Conservation (phyloP, 1,140 invertebrate genomes). For the Bombus confusus region DNA sequence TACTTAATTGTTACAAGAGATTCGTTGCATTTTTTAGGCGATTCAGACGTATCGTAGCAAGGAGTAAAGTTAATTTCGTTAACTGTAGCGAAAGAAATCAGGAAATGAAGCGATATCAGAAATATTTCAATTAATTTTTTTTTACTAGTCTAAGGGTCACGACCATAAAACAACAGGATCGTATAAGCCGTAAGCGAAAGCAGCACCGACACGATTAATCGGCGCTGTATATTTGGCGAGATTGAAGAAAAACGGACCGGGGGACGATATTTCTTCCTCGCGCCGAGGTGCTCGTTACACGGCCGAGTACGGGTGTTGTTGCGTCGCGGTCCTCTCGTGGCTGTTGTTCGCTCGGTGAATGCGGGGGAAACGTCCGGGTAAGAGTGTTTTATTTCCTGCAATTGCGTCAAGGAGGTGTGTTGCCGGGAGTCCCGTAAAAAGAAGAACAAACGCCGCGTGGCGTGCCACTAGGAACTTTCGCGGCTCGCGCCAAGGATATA, state of each 20-base stretch:
- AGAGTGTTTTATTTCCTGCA: constrained; percentile 67
- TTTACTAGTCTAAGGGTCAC: background rate
- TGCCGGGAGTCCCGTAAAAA: constrained; percentile 47
- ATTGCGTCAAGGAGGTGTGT: constrained; percentile 69
- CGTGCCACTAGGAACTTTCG: constrained; percentile 59
- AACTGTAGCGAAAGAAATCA: too few relatives aligned
- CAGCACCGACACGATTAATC: background rate
- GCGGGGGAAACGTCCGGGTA: constrained; percentile 45
- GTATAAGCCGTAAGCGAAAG: too few relatives aligned
- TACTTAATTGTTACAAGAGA: too few relatives aligned
- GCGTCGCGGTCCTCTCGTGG: constrained; percentile 17
- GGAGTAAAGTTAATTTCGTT: too few relatives aligned
- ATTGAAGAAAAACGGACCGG: background rate
- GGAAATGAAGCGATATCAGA: too few relatives aligned
- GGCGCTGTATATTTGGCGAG: background rate
- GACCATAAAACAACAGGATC: background rate
- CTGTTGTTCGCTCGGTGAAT: constrained; percentile 35
- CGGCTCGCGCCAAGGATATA: constrained; percentile 63
- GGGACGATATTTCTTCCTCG: constrained; percentile 31
- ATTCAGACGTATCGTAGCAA: too few relatives aligned
- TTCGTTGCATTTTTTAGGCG: too few relatives aligned
- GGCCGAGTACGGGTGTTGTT: constrained; percentile 29
- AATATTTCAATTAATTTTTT: too few relatives aligned
- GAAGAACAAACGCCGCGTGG: constrained; percentile 37
- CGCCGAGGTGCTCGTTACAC: constrained; percentile 40